Percentiles rank a stretch among this genome's conserved stretches.
Evolutionary conservation across 2,797 vertebrate genomes (phyloP).

Genomic region (Scolopax bukidnonensis): DNA sequence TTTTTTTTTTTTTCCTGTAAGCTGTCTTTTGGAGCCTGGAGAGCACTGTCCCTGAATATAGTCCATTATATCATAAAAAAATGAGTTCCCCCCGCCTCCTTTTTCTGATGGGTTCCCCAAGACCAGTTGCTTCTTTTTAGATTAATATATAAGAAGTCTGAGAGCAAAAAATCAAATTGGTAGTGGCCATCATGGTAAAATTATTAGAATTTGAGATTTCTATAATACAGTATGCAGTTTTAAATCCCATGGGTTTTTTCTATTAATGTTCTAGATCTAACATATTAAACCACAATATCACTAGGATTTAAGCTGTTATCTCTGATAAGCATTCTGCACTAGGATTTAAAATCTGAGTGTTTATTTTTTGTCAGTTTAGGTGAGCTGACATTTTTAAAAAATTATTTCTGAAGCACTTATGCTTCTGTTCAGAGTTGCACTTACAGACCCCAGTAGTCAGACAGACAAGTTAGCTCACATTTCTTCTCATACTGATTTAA

Average conservation of each 20-base stretch:
- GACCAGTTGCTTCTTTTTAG: not conserved
- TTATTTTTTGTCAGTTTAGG: not conserved
- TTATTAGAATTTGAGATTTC: not conserved
- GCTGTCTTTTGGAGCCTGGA: not conserved
- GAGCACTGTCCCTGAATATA: not conserved
- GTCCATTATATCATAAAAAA: not conserved
- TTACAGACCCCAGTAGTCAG: not conserved
- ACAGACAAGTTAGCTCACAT: not conserved
- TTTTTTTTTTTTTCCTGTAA: not conserved
- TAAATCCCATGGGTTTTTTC: not conserved
- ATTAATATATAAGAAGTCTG: not conserved
- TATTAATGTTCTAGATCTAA: not conserved
- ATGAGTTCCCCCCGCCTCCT: too few relatives aligned
- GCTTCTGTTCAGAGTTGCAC: not conserved
- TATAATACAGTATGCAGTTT: not conserved
- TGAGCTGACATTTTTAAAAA: not conserved
- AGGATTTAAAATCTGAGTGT: not conserved
- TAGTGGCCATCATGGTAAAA: not conserved
- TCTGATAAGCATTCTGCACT: not conserved
- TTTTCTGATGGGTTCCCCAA: too few relatives aligned
- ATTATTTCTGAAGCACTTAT: not conserved
- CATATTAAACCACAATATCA: not conserved
- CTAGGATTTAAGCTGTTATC: not conserved
- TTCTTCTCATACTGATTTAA: not conserved
- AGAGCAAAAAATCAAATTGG: not conserved